Base-by-base conservation (phyloP, 2,797 vertebrate species). In the Mus caroli region DNA sequence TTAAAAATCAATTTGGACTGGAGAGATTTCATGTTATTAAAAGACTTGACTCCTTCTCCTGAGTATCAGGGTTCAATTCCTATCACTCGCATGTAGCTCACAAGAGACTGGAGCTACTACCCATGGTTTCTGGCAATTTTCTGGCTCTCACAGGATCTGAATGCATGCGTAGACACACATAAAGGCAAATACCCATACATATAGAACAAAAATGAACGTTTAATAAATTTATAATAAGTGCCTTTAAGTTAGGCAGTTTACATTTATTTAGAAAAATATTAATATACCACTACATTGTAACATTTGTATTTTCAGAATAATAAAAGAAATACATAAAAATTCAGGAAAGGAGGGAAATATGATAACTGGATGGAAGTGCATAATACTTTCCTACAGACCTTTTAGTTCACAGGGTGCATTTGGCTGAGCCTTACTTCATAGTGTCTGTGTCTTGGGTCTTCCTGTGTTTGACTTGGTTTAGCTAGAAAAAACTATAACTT, bases 381-480 rank as follows among this genome's bases (percentile, higher is more conserved):
- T 26, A 10, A 11, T 58, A n/a, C 8, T 69, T 52, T 52, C 50
- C 26, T 43, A 4, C 8, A 3, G 71, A 50, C 1, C 0, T 4
- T n/a, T 14, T 14, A 9, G 7, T 31, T 24, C 22, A 77, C 37
- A 11, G 15, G 26, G 24, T 2, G 28, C 52, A 85, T n/a, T 46
- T 85, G 4, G 82, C 15, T 78, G 64, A 76, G 91, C 1, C 50
- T 5, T 71, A 50, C 14, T 69, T 84, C 34, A 76, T 24, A 14
- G 11, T 1, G 2, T 73, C 19, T 37, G 0, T n/a, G n/a, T 62
- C 60, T 77, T 88, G 62, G 28, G 28, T 37, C 73, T 79, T 43
- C 34, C 9, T 43, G 7, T n/a, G 43, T 84, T 97, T 94, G 8
- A 90, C 46, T 54, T 88, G 15, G 71, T 89, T 92, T 79, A 76